Evolutionary conservation across 2,113 vertebrate species (phyloP).

Genomic region (Labrus mixtus): DNA sequence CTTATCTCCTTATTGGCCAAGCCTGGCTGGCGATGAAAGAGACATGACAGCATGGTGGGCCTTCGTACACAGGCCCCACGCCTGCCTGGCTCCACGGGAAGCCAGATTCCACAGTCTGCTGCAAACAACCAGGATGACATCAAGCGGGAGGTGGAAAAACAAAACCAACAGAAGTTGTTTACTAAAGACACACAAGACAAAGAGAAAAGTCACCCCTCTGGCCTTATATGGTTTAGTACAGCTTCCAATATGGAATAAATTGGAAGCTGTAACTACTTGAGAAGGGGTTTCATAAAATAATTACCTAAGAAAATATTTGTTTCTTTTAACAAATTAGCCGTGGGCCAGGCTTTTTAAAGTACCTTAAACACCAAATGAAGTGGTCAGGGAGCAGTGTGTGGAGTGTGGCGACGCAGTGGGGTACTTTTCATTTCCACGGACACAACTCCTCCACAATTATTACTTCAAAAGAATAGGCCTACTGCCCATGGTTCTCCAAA

Average conservation of each 20-base stretch:
- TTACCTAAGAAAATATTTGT: conserved; percentile 25
- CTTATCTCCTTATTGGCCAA: conserved; percentile 81
- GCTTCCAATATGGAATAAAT: conserved; percentile 7
- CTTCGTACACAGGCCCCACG: conserved; percentile 78
- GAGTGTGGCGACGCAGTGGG: conserved; percentile 8
- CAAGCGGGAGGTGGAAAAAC: conserved; percentile 65
- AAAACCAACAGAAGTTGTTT: conserved; percentile 74
- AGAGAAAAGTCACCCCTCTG: conserved; percentile 46
- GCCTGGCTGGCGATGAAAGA: conserved; percentile 84
- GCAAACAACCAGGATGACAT: conserved; percentile 76
- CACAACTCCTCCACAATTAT: conserved; percentile 24
- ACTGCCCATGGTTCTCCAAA: conserved; percentile 2
- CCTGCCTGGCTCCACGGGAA: conserved; percentile 75
- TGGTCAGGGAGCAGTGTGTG: conserved; percentile 13
- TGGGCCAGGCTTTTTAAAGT: conserved; percentile 44
- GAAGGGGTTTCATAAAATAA: conserved; percentile 28
- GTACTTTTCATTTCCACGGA: conserved; percentile 28
- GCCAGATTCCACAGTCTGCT: conserved; percentile 75
- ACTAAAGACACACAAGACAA: conserved; percentile 69
- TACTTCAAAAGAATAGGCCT: conserved; percentile 1
- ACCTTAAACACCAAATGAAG: conserved; percentile 43
- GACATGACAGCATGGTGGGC: conserved; percentile 78
- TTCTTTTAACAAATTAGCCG: conserved; percentile 44
- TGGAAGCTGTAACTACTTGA: conserved; percentile 14
- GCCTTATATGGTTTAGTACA: conserved; percentile 16